A percentile compares a stretch with the other conserved stretches of the same genome.
Evolutionary conservation across 2,797 vertebrate genomes (phyloP).

Genomic region (Sebastes dallii): DNA sequence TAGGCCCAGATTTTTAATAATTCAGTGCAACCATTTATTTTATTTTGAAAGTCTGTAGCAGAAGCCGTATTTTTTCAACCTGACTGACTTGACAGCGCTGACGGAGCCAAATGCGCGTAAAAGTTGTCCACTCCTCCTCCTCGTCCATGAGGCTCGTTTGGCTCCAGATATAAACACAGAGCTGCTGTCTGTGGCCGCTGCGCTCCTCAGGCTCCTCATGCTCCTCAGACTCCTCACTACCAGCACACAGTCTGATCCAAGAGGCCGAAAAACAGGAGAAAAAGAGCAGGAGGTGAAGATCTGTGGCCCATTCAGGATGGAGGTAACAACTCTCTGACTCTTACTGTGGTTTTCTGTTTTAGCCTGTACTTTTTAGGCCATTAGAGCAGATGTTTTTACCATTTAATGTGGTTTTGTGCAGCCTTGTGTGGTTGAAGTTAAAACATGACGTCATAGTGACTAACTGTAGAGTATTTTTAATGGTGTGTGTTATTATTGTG

Average conservation of each 20-base stretch:
- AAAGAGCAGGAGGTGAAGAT: slow-evolving; percentile 20
- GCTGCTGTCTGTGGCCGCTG: slow-evolving; percentile 13
- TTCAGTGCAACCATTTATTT: not conserved
- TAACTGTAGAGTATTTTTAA: not conserved
- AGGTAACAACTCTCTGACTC: slow-evolving; percentile 56
- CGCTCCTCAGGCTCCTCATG: slow-evolving; percentile 11
- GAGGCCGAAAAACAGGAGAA: not conserved
- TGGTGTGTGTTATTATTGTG: slow-evolving; percentile 1
- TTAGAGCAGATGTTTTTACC: slow-evolving; percentile 32
- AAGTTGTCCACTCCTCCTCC: slow-evolving; percentile 56
- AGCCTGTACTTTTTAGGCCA: slow-evolving; percentile 10
- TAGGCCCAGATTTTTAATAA: not conserved
- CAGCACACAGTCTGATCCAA: slow-evolving; percentile 20
- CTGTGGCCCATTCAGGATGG: slow-evolving; percentile 69
- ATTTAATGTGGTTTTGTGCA: slow-evolving; percentile 12
- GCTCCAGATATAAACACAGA: slow-evolving; percentile 75
- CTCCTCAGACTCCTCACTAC: slow-evolving; percentile 21
- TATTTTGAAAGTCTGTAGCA: slow-evolving; percentile 50
- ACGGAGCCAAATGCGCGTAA: slow-evolving; percentile 23
- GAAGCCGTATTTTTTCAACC: not conserved
- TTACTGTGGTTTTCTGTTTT: not conserved
- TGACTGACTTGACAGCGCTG: slow-evolving; percentile 13
- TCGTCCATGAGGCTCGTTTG: slow-evolving; percentile 54
- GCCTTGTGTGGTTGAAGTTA: slow-evolving; percentile 1
- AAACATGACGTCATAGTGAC: slow-evolving; percentile 25